These are phyloP conservation scores for Zosterops hypoxanthus DNA, from an alignment of 2,113 vertebrate species.

Conservation along the genomic window DNA sequence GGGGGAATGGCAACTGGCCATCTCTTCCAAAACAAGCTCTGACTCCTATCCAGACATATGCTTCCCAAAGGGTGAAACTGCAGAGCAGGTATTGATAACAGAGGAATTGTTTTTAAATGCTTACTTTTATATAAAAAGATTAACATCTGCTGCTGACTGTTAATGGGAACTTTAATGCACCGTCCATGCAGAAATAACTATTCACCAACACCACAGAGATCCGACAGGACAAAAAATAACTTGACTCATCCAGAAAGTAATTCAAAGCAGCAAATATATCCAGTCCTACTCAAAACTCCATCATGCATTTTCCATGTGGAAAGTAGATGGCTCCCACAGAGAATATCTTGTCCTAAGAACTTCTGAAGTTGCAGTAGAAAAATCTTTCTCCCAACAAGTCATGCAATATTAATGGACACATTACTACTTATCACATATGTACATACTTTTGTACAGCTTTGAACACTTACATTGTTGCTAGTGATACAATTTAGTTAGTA, in stretches of 20 bases:
- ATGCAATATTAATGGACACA: background rate
- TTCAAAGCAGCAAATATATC: conserved; percentile 60
- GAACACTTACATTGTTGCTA: background rate
- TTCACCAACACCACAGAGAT: background rate
- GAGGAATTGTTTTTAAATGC: background rate
- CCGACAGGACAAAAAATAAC: conserved; percentile 30
- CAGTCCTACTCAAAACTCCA: conserved; percentile 36
- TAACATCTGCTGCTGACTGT: background rate
- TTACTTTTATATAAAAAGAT: background rate
- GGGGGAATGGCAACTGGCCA: conserved; percentile 38
- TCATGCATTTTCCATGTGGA: conserved; percentile 44
- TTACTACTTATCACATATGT: background rate
- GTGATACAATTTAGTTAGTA: background rate
- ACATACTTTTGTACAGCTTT: background rate
- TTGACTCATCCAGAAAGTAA: conserved; percentile 57
- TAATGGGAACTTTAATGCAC: background rate
- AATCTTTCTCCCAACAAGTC: background rate
- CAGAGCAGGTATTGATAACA: conserved; percentile 23
- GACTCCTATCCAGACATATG: conserved; percentile 30
- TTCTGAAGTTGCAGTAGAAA: conserved; percentile 33
- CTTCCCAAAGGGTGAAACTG: background rate
- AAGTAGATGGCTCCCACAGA: conserved; percentile 24
- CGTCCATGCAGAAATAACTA: background rate
- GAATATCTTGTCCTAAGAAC: conserved; percentile 38
- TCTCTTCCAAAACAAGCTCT: background rate